Percentiles rank a stretch among this genome's conserved stretches.
These are phyloP conservation scores for Tiliacea aurago DNA, from an alignment of 2,888 invertebrate genomes.

Conservation along the genomic window DNA sequence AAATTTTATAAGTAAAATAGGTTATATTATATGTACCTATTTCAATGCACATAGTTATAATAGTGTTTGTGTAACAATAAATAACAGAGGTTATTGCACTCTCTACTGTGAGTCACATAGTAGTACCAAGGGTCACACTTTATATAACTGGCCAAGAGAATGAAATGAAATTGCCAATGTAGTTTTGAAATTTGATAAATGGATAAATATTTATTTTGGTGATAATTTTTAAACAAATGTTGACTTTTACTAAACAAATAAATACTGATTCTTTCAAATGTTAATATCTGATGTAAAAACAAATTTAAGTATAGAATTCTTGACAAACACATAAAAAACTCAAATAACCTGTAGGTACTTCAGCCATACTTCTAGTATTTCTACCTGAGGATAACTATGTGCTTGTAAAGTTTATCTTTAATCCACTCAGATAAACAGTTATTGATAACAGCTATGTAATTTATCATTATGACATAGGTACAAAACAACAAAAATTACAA, in stretches of 20 bases:
- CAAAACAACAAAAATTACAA: background rate
- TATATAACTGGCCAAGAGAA: background rate
- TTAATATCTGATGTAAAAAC: too few relatives aligned
- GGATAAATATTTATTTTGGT: background rate
- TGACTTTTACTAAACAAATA: background rate
- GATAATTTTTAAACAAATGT: background rate
- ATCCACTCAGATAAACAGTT: slow-evolving; percentile 25
- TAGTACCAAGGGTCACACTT: background rate
- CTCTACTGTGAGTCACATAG: background rate
- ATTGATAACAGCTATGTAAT: slow-evolving; percentile 32
- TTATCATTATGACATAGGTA: slow-evolving; percentile 2
- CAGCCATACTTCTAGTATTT: background rate
- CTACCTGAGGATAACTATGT: background rate
- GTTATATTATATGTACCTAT: background rate
- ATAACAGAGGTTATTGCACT: slow-evolving; percentile 13
- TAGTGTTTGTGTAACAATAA: slow-evolving; percentile 7
- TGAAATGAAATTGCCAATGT: background rate
- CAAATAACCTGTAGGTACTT: background rate
- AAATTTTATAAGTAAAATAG: background rate
- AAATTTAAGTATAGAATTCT: too few relatives aligned
- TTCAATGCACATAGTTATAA: background rate
- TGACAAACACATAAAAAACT: background rate
- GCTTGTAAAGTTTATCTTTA: slow-evolving; percentile 33
- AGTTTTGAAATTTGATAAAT: background rate
- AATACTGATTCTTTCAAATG: too few relatives aligned